These are phyloP conservation scores for Apus apus DNA, from an alignment of 2,113 vertebrate species.

Conservation along the genomic window DNA sequence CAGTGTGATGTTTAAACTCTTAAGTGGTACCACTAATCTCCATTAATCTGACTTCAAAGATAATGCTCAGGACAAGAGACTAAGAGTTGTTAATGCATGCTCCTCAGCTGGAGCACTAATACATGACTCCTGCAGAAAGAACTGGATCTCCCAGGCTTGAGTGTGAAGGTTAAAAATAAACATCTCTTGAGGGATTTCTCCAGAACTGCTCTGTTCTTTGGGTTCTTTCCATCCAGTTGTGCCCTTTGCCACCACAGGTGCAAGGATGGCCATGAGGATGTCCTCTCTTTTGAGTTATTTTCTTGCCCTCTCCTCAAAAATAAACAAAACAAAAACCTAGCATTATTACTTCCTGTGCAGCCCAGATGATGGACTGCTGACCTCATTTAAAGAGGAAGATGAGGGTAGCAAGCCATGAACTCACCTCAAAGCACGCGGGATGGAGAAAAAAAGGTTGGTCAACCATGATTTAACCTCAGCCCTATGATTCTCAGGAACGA, in stretches of 20 bases:
- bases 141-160: constrained; percentile 23
- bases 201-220: neutral
- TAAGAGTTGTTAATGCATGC: constrained; percentile 79
- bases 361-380: neutral
- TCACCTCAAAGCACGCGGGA: neutral
- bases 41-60: constrained; percentile 85
- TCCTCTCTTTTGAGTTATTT: neutral
- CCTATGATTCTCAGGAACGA: accelerated
- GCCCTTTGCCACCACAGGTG: accelerated
- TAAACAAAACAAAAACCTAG: neutral
- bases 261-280: neutral
- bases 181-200: neutral
- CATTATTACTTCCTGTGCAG: neutral
- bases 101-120: constrained; percentile 68
- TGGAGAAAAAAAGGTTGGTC: neutral
- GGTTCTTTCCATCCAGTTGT: neutral
- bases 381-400: neutral
- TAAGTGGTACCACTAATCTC: constrained; percentile 84
- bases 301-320: accelerated
- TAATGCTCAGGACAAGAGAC: constrained; percentile 75
- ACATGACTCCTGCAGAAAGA: constrained; percentile 29
- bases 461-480: neutral
- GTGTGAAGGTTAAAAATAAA: constrained; percentile 41
- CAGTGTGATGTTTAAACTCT: constrained; percentile 83
- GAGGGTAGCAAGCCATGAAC: neutral